Evolutionary conservation across 2,797 vertebrate species (phyloP).

Genomic region (Arvicola amphibius): DNA sequence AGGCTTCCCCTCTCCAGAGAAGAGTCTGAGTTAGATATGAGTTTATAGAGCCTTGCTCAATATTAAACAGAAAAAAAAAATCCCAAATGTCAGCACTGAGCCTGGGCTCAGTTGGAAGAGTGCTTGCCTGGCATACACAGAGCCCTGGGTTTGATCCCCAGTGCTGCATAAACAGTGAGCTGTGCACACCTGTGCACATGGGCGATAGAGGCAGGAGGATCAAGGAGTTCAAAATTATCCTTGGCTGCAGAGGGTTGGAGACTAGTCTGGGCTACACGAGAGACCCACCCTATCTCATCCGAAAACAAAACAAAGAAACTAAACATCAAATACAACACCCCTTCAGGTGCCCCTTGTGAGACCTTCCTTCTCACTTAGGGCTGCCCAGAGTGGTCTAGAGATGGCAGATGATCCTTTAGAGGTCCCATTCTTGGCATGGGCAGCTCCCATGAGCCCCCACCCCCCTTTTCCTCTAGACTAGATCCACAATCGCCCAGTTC

Average conservation of each 20-base stretch:
- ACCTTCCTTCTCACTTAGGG: not conserved
- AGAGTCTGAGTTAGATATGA: constrained; percentile 23
- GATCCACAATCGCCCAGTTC: not conserved
- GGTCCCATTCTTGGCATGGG: not conserved
- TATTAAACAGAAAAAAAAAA: not conserved
- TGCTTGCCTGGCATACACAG: not conserved
- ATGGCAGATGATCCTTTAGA: not conserved
- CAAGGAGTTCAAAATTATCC: not conserved
- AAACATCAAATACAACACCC: constrained; percentile 41
- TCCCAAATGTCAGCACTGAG: not conserved
- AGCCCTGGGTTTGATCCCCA: not conserved
- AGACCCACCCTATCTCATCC: not conserved
- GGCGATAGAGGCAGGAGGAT: not conserved
- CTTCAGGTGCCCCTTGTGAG: not conserved
- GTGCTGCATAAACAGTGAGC: not conserved
- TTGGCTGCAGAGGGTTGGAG: not conserved
- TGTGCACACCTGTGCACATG: not conserved
- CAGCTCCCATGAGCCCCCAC: not conserved
- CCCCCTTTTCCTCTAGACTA: not conserved
- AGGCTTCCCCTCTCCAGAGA: constrained; percentile 45
- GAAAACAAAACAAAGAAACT: not conserved
- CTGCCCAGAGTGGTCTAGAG: not conserved
- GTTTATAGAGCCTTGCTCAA: constrained; percentile 39
- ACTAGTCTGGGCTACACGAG: not conserved
- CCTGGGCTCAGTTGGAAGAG: not conserved